Evolutionary conservation across 2,797 vertebrate species (phyloP).

Genomic region (Pseudopleuronectes americanus): DNA sequence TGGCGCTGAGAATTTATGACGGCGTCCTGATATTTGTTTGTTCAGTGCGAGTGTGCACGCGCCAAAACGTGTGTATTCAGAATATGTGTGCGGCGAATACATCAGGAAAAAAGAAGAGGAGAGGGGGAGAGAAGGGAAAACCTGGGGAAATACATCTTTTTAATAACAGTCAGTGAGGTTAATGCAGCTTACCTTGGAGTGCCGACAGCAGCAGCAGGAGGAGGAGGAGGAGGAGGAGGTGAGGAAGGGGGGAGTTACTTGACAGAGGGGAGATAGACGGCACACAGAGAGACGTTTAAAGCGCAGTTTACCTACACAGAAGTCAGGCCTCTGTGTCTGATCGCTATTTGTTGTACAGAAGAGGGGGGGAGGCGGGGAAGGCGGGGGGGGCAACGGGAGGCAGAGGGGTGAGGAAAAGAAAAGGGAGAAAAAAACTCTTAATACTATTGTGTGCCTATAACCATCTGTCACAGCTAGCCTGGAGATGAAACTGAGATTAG

Average conservation of each 20-base stretch:
- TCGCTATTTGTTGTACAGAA: conserved; percentile 94
- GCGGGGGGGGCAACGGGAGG: conserved; percentile 1
- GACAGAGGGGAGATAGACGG: conserved; percentile 65
- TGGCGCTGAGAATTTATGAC: conserved; percentile 94
- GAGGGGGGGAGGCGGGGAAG: conserved; percentile 45
- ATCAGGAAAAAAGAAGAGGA: conserved; percentile 43
- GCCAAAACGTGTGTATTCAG: conserved; percentile 10
- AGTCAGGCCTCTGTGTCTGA: conserved; percentile 89
- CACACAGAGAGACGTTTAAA: conserved; percentile 62
- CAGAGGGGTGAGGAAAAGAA: conserved; percentile 28
- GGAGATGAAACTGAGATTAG: conserved; percentile 98
- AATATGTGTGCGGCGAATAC: conserved; percentile 43
- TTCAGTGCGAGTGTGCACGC: conserved; percentile 35
- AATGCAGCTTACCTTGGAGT: conserved; percentile 98
- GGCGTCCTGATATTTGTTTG: conserved; percentile 86
- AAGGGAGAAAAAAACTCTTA: conserved; percentile 91
- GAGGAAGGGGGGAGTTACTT: conserved; percentile 52
- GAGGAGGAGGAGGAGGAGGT: conserved; percentile 31
- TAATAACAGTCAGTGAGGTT: conserved; percentile 98
- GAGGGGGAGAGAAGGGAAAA: conserved; percentile 59
- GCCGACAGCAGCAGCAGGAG: conserved; percentile 69
- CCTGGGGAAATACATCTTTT: conserved; percentile 96
- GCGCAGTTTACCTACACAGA: conserved; percentile 92
- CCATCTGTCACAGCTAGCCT: conserved; percentile 99
- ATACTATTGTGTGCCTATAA: conserved; percentile 99